phyloP scores from a whole-genome alignment of 2,888 invertebrate species.

The Spodoptera littoralis region DNA sequence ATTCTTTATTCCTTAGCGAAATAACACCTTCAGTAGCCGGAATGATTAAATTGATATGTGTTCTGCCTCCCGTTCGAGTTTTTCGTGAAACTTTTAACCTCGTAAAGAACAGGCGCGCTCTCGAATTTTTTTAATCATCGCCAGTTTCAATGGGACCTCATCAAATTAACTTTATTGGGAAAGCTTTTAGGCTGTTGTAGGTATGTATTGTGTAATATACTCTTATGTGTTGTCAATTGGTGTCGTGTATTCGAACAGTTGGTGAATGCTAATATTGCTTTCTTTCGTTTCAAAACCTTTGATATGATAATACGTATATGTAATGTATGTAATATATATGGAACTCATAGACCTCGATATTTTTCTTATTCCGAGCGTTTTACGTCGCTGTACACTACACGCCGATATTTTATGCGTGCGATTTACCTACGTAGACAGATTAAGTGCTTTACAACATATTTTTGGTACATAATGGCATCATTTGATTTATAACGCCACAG shows the following conservation, averaged over 20 bases:
- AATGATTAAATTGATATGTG: slow-evolving; percentile 23
- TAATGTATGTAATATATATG: too few species aligned
- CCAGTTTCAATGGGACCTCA: slow-evolving; percentile 2
- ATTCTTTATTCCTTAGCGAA: slow-evolving; percentile 25
- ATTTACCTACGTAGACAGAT: background rate
- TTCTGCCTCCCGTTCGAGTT: slow-evolving; percentile 1
- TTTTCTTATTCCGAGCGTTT: too few species aligned
- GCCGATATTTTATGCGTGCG: background rate
- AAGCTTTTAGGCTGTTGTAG: slow-evolving; percentile 6
- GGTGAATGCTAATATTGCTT: too few species aligned
- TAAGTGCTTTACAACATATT: too few species aligned
- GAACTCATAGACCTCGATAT: too few species aligned
- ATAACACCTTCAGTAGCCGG: slow-evolving; percentile 12
- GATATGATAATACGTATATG: too few species aligned
- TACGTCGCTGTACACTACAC: too few species aligned
- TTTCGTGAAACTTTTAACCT: slow-evolving; percentile 12
- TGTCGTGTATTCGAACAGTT: background rate
- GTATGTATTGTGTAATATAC: background rate
- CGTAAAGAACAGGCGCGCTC: background rate
- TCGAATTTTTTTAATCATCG: slow-evolving; percentile 35
- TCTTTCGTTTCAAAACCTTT: too few species aligned
- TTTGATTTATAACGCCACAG: too few species aligned
- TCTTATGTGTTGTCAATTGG: background rate
- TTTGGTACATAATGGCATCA: too few species aligned
- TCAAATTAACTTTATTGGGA: slow-evolving; percentile 26